These are phyloP conservation scores for Nettapus auritus DNA, from an alignment of 2,113 vertebrate genomes.

Conservation along the genomic window DNA sequence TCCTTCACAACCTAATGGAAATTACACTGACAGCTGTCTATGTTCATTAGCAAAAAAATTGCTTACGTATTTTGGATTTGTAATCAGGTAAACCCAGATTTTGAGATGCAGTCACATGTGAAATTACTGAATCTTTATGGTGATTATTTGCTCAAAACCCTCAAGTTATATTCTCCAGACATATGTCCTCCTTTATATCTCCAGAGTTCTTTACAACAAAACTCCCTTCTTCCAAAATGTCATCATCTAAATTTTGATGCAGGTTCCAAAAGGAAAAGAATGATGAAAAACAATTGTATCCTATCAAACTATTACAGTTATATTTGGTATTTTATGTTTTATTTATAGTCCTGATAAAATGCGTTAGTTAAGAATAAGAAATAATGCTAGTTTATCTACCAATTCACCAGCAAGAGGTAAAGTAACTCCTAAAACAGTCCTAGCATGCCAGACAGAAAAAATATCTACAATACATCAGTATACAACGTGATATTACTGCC, in stretches of 20 bases:
- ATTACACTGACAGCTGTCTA: background rate
- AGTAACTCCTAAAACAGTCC: background rate
- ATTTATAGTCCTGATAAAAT: background rate
- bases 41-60: background rate
- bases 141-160: background rate
- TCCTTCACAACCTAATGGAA: background rate
- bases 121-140: background rate
- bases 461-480: background rate
- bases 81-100: background rate
- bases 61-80: accelerated
- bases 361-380: background rate
- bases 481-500: background rate
- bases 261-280: background rate
- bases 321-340: background rate
- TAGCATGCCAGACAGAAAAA: background rate
- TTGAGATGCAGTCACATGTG: background rate
- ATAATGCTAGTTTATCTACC: background rate
- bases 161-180: background rate
- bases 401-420: accelerated
- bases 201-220: background rate
- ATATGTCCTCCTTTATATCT: background rate
- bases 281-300: background rate
- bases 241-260: background rate
- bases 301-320: background rate
- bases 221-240: background rate